Percentiles rank a stretch among this genome's conserved stretches.
phyloP scores from a whole-genome alignment of 1,140 invertebrate genomes.

The Pectinophora gossypiella region DNA sequence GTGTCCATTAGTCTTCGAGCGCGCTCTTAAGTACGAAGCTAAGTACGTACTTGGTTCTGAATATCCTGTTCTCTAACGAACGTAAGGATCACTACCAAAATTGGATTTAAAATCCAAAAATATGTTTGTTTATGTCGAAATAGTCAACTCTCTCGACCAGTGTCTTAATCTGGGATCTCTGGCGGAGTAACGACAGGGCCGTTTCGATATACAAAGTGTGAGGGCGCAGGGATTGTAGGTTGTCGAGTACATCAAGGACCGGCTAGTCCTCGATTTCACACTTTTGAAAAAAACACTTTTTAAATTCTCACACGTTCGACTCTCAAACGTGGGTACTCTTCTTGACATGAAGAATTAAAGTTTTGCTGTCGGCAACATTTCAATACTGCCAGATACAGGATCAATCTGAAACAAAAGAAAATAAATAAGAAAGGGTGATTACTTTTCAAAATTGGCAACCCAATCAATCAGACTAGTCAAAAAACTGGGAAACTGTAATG shows the following conservation, averaged over 20 bases:
- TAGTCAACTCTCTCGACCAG: conserved; percentile 59
- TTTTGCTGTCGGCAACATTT: conserved; percentile 57
- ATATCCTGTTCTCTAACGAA: conserved; percentile 30
- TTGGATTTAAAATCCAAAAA: conserved; percentile 45
- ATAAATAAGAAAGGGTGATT: too few relatives aligned
- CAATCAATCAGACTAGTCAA: too few relatives aligned
- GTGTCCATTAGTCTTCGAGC: conserved; percentile 59
- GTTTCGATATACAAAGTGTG: conserved; percentile 63
- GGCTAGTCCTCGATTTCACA: conserved; percentile 68
- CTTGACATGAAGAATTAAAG: conserved; percentile 68
- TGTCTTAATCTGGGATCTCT: conserved; percentile 72
- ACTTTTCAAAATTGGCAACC: too few relatives aligned
- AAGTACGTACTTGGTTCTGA: conserved; percentile 44
- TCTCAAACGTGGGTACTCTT: conserved; percentile 37
- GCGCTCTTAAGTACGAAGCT: conserved; percentile 45
- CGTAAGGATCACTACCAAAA: conserved; percentile 31
- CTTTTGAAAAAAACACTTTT: conserved; percentile 65
- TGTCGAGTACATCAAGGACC: conserved; percentile 72
- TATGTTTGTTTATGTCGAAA: conserved; percentile 40
- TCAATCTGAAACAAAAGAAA: conserved; percentile 58
- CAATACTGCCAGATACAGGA: conserved; percentile 32
- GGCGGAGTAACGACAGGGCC: conserved; percentile 65
- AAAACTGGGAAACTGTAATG: too few relatives aligned
- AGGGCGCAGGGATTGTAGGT: conserved; percentile 63
- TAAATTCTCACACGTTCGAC: conserved; percentile 37